A percentile compares a stretch with the other conserved stretches of the same genome.
These are phyloP conservation scores for Eledone cirrhosa DNA, from an alignment of 2,888 invertebrate species.

Conservation along the genomic window DNA sequence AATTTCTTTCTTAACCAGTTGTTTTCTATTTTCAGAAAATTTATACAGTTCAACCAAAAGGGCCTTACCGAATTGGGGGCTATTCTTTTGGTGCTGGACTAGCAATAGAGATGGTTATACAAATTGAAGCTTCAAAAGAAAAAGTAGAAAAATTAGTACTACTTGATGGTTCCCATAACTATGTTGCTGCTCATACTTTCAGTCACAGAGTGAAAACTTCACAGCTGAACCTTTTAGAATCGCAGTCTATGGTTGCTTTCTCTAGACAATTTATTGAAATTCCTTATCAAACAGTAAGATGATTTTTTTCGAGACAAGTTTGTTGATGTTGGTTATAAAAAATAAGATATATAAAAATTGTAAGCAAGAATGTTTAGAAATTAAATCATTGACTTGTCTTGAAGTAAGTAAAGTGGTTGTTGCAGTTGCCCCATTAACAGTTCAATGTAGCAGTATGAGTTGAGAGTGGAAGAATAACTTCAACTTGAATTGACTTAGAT, in stretches of 20 bases:
- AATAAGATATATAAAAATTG: too few species aligned
- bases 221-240: constrained; percentile 49
- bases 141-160: constrained; percentile 73
- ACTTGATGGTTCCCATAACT: constrained; percentile 80
- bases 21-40: constrained; percentile 72
- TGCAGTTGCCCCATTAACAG: too few species aligned
- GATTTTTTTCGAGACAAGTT: not conserved
- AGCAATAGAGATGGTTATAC: constrained; percentile 92
- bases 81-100: constrained; percentile 96
- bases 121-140: constrained; percentile 72
- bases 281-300: constrained; percentile 47
- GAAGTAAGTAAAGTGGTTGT: too few species aligned
- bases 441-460: too few species aligned
- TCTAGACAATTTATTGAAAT: constrained; percentile 52
- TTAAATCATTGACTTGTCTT: too few species aligned
- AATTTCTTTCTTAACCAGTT: not conserved
- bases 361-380: too few species aligned
- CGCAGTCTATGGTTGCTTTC: constrained; percentile 57
- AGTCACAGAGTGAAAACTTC: constrained; percentile 50
- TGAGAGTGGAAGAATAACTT: too few species aligned
- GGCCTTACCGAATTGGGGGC: constrained; percentile 89
- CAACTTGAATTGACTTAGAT: too few species aligned
- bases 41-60: constrained; percentile 78
- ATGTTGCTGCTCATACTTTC: constrained; percentile 67
- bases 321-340: too few species aligned